A percentile compares a stretch with the other conserved stretches of the same genome.
phyloP scores from a whole-genome alignment of 1,140 invertebrate species.

The Drosophila seguyi region DNA sequence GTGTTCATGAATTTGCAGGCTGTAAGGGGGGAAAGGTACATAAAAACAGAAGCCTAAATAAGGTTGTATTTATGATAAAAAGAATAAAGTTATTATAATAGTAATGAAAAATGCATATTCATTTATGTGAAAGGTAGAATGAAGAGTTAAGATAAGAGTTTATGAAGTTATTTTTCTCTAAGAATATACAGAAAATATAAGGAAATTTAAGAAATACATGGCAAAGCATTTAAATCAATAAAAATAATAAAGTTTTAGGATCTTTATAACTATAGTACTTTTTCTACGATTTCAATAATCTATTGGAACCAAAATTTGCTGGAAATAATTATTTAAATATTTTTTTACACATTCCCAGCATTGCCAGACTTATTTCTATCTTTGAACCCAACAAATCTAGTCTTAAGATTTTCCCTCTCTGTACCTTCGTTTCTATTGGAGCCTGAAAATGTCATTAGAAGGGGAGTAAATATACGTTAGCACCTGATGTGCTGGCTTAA shows the following conservation, averaged over 20 bases:
- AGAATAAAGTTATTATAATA: too few relatives aligned
- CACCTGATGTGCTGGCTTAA: conserved; percentile 40
- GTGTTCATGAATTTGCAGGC: conserved; percentile 27
- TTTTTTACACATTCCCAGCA: background rate
- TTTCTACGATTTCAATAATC: background rate
- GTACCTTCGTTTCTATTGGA: conserved; percentile 30
- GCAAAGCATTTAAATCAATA: too few relatives aligned
- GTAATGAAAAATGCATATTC: too few relatives aligned
- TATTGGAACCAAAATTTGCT: background rate
- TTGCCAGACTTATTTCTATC: background rate
- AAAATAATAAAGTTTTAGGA: too few relatives aligned
- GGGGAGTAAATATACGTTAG: conserved; percentile 26
- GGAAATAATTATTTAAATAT: background rate
- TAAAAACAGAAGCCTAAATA: background rate
- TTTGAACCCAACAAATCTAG: too few relatives aligned
- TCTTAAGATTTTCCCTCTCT: conserved; percentile 3
- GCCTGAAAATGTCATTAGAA: conserved; percentile 43
- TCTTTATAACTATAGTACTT: too few relatives aligned
- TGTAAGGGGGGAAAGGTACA: background rate
- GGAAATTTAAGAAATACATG: too few relatives aligned
- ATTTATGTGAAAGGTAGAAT: too few relatives aligned
- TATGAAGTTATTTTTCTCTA: too few relatives aligned
- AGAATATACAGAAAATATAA: too few relatives aligned
- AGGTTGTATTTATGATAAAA: background rate
- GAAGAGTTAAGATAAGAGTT: too few relatives aligned